Evolutionary conservation across 2,797 vertebrate species (phyloP).

Genomic region (Menidia menidia): DNA sequence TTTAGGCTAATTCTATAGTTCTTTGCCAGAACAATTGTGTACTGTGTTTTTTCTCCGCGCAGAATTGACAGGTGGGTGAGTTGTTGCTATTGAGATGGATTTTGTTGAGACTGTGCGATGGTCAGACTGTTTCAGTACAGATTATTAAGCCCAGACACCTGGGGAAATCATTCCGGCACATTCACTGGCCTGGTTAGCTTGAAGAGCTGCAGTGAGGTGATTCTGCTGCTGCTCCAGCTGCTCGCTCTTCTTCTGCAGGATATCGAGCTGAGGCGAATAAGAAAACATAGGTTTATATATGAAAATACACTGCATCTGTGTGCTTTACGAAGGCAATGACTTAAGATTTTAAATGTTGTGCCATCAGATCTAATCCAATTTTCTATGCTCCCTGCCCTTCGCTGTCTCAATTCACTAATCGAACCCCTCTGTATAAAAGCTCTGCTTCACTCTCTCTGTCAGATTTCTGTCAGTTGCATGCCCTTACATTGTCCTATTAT

Average conservation of each 20-base stretch:
- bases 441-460: too few relatives aligned
- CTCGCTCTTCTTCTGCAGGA: constrained; percentile 9
- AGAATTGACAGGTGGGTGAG: too few relatives aligned
- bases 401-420: too few relatives aligned
- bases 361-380: too few relatives aligned
- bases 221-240: constrained; percentile 12
- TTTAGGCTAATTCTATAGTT: constrained; percentile 10
- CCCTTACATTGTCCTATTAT: too few relatives aligned
- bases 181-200: constrained; percentile 4
- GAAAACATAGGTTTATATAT: neutral
- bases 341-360: too few relatives aligned
- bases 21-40: neutral
- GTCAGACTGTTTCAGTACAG: neutral
- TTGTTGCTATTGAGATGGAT: too few relatives aligned
- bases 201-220: constrained; percentile 2
- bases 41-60: too few relatives aligned
- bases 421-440: too few relatives aligned
- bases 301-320: neutral
- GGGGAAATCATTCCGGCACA: neutral
- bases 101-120: too few relatives aligned
- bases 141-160: neutral
- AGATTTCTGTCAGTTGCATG: too few relatives aligned
- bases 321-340: neutral
- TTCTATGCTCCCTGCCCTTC: too few relatives aligned
- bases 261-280: constrained; percentile 23